Evolutionary conservation across 2,888 invertebrate genomes (phyloP).

Genomic region (Drosophila macrospina): DNA sequence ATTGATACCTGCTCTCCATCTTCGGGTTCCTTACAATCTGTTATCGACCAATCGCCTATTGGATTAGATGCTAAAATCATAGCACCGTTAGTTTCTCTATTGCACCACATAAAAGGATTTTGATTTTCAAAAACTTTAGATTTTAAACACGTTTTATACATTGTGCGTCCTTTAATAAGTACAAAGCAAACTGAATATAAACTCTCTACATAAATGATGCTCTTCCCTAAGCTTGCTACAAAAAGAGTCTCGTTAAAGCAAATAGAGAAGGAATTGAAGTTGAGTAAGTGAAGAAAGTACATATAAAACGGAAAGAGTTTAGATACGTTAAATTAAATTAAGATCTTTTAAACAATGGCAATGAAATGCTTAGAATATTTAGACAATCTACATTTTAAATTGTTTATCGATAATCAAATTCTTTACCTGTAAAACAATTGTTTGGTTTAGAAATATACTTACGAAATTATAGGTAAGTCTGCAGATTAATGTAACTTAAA

Average conservation of each 20-base stretch:
- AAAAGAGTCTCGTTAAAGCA: too few relatives aligned
- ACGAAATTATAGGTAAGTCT: too few relatives aligned
- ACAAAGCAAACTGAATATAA: neutral
- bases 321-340: too few relatives aligned
- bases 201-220: neutral
- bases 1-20: conserved; percentile 23
- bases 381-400: too few relatives aligned
- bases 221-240: conserved; percentile 6
- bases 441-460: too few relatives aligned
- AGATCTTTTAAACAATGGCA: too few relatives aligned
- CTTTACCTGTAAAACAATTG: too few relatives aligned
- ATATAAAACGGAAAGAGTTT: too few relatives aligned
- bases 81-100: conserved; percentile 7
- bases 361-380: too few relatives aligned
- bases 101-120: conserved; percentile 42
- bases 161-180: conserved; percentile 7
- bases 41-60: neutral
- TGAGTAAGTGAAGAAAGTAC: too few relatives aligned
- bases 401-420: too few relatives aligned
- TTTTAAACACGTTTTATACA: conserved; percentile 40
- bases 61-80: conserved; percentile 10
- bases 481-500: too few relatives aligned
- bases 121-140: conserved; percentile 50
- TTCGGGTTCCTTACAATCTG: neutral
- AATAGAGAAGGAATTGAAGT: neutral